These are phyloP conservation scores for Ochotona curzoniae DNA, from an alignment of 2,113 vertebrate genomes.

Conservation along the genomic window DNA sequence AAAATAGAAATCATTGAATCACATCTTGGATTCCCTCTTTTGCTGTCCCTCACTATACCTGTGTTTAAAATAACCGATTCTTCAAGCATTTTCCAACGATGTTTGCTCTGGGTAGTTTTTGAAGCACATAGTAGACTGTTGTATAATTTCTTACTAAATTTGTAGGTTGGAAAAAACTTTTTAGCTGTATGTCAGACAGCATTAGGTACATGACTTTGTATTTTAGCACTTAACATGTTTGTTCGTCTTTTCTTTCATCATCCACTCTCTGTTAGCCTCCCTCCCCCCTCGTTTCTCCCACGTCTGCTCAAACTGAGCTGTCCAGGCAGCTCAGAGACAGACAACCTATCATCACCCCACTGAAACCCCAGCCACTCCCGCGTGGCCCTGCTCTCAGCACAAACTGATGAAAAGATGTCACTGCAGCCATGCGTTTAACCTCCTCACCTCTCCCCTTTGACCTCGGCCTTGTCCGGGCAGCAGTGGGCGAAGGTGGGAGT, in stretches of 20 bases:
- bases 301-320: not conserved
- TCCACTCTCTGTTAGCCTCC: not conserved
- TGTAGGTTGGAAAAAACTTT: not conserved
- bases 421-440: conserved; percentile 66
- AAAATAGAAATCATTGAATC: conserved; percentile 12
- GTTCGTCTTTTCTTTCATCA: not conserved
- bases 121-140: not conserved
- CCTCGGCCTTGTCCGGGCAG: conserved; percentile 74
- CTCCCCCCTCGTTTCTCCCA: not conserved
- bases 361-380: not conserved
- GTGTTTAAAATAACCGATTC: not conserved
- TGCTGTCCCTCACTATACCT: not conserved
- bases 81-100: not conserved
- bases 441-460: conserved; percentile 84
- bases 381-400: conserved; percentile 38
- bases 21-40: not conserved
- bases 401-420: conserved; percentile 80
- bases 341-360: not conserved
- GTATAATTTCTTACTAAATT: not conserved
- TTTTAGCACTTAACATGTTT: not conserved
- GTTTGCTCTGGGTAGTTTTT: not conserved
- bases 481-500: conserved; percentile 67
- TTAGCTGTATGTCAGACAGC: not conserved
- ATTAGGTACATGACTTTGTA: not conserved
- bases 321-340: not conserved